Conservation (phyloP, 1,140 invertebrate species). For the Aphelenchoides besseyi region DNA sequence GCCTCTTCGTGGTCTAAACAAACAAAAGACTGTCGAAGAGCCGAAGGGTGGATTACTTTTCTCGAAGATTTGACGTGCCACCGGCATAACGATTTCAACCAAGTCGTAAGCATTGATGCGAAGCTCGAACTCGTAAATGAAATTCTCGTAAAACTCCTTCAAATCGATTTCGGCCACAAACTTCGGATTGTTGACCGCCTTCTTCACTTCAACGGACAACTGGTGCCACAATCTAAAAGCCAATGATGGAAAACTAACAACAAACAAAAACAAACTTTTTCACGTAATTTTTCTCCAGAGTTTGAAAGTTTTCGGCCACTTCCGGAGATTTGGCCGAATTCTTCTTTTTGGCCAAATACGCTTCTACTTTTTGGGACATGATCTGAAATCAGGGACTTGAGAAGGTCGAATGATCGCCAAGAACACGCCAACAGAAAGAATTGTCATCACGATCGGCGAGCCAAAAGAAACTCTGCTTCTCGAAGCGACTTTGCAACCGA, state of each 20-base stretch:
- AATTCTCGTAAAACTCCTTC: conserved; percentile 57
- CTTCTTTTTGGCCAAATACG: conserved; percentile 48
- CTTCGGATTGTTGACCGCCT: conserved; percentile 32
- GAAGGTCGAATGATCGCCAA: no score
- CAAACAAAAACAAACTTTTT: conserved; percentile 51
- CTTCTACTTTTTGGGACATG: conserved; percentile 50
- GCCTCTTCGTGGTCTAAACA: conserved; percentile 45
- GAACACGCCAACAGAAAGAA: no score
- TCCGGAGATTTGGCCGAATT: conserved; percentile 62
- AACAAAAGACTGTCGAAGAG: not conserved
- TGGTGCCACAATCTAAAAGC: conserved; percentile 58
- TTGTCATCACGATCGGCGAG: no score
- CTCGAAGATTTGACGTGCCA: conserved; percentile 43
- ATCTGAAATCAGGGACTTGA: not conserved
- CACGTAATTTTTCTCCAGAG: conserved; percentile 47
- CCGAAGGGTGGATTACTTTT: conserved; percentile 30
- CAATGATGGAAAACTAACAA: conserved; percentile 13
- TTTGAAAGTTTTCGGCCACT: conserved; percentile 53
- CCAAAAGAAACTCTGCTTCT: no score
- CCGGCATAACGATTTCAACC: conserved; percentile 53
- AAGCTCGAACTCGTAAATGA: conserved; percentile 57
- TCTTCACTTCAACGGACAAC: conserved; percentile 36
- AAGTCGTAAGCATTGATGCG: conserved; percentile 54
- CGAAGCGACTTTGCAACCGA: no score
- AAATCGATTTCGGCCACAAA: conserved; percentile 44